Evolutionary conservation across 2,888 invertebrate genomes (phyloP).

Genomic region (Leptopterna dolabrata): DNA sequence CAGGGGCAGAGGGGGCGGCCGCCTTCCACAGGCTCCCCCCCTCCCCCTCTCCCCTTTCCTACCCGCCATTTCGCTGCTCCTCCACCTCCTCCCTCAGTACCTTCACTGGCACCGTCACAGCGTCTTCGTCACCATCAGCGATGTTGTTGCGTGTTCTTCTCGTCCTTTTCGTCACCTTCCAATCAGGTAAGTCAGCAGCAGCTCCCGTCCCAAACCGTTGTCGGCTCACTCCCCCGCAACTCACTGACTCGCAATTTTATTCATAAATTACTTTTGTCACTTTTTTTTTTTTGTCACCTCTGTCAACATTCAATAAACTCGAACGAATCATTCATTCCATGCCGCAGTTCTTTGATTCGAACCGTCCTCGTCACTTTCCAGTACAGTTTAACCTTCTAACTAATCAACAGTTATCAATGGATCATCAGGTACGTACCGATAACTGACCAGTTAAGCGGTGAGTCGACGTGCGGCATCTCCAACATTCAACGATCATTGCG

Average conservation of each 20-base stretch:
- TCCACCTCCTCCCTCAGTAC: slow-evolving; percentile 23
- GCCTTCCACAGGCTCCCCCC: background rate
- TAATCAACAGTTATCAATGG: too few species aligned
- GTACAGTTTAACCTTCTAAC: too few species aligned
- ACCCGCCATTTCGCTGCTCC: too few species aligned
- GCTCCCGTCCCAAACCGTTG: background rate
- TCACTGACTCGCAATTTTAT: background rate
- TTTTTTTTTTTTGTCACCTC: background rate
- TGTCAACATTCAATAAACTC: too few species aligned
- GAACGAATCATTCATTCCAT: too few species aligned
- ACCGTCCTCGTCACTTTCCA: too few species aligned
- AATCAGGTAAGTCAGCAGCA: background rate
- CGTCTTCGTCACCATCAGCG: background rate
- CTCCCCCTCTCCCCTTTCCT: too few species aligned
- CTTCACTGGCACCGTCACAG: slow-evolving; percentile 20
- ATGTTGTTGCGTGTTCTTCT: slow-evolving; percentile 25
- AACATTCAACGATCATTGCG: too few species aligned
- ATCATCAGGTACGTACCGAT: too few species aligned
- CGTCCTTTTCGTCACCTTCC: slow-evolving; percentile 13
- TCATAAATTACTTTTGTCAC: background rate
- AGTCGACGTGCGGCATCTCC: too few species aligned
- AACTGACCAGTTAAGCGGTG: too few species aligned
- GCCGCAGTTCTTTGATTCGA: too few species aligned
- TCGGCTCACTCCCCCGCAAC: background rate
- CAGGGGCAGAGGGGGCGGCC: slow-evolving; percentile 9